Base-by-base conservation (phyloP, 2,888 invertebrate species). In the Thymelicus lineola region DNA sequence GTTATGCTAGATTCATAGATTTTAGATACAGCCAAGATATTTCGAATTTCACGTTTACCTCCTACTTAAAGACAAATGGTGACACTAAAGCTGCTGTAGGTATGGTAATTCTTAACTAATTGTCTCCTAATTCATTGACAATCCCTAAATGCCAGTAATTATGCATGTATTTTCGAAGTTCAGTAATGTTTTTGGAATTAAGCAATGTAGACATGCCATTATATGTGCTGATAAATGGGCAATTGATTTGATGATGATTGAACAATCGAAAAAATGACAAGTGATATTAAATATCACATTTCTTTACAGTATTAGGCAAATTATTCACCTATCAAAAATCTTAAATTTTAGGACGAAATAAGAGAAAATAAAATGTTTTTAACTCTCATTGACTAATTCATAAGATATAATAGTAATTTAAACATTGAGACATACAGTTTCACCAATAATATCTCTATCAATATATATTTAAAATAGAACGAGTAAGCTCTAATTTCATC, bases 81-180 rank as follows among this genome's bases (percentile, higher is more conserved):
- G 67, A 66, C 50, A 38, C 20, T 65, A 28, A 45, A 65, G 42
- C 20, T 53, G 50, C 50, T 28, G 55, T 55, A 55, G 36, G 35
- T 59, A 48, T 66, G 66, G 59, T 66, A 66, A 59, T 66, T 66
- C 7, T 10, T 50, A 53, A 36, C 55, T 62, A 62, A 68, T 62
- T 53, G 45, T 28, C 53, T 42, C 15, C 12, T 67, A 62, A 46
- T 68, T 68, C 61, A 68, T 57, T 62, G 46, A 46, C 55, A 57
- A 62, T 62, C 46, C 55, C 36, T 55, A 57, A 62, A 45, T 62
- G 55, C 53, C 38, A 38, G 36, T 36, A 20, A 17, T 57, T 45
- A 61, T 35, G 61, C 9, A 28, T 45, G 35, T 53, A 10, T 42
- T 53, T 42, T 14, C 46, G 62, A 58, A 58, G 55, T 62, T 68